phyloP scores from a whole-genome alignment of 2,888 invertebrate species.

The Beris chalybata region DNA sequence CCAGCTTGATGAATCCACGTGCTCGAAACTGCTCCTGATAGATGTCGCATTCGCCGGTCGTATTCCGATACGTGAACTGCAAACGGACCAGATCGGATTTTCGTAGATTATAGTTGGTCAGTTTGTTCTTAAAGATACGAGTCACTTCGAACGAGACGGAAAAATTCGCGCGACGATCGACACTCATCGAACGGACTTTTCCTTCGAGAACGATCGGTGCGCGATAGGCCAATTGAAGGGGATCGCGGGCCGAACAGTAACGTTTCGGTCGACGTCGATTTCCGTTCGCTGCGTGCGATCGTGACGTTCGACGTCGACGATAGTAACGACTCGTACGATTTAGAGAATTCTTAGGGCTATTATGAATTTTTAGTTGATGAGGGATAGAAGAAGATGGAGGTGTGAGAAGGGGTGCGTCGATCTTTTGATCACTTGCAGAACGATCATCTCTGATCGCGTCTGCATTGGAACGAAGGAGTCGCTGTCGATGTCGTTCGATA shows the following conservation, averaged over 20 bases:
- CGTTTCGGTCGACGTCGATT: slow-evolving; percentile 45
- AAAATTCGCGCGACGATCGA: slow-evolving; percentile 62
- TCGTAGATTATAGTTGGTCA: slow-evolving; percentile 47
- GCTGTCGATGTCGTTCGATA: slow-evolving; percentile 26
- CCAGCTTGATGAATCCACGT: slow-evolving; percentile 52
- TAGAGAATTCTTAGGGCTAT: neutral
- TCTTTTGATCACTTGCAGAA: neutral
- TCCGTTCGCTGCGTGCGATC: slow-evolving; percentile 10
- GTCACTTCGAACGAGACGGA: slow-evolving; percentile 69
- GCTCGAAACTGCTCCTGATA: slow-evolving; percentile 52
- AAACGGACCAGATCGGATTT: slow-evolving; percentile 51
- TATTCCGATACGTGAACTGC: slow-evolving; percentile 53
- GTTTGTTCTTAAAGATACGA: slow-evolving; percentile 64
- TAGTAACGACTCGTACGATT: neutral
- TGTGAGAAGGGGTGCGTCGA: neutral
- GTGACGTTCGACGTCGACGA: slow-evolving; percentile 9
- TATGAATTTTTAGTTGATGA: neutral
- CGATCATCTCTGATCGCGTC: slow-evolving; percentile 2
- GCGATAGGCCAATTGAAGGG: slow-evolving; percentile 65
- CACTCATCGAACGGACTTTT: slow-evolving; percentile 66
- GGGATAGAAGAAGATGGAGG: too few relatives aligned
- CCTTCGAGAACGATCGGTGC: slow-evolving; percentile 70
- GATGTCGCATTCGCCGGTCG: slow-evolving; percentile 54
- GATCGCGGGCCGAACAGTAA: slow-evolving; percentile 65
- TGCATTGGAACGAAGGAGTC: slow-evolving; percentile 7